phyloP scores from a whole-genome alignment of 2,797 vertebrate genomes.

The Sebastolobus alascanus region DNA sequence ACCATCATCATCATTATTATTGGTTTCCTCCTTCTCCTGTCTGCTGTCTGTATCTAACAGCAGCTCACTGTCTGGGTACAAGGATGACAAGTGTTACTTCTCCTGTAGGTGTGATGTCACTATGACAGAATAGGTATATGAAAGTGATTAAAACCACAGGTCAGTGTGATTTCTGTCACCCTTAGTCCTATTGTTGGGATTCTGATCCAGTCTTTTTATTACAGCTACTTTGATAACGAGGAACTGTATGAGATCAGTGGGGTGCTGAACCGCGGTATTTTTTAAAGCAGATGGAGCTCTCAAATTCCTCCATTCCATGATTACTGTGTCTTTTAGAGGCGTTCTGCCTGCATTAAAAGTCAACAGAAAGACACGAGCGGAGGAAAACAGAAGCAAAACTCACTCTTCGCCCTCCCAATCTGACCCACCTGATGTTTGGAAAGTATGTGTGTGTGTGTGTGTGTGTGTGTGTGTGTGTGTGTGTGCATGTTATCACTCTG shows the following conservation, averaged over 20 bases:
- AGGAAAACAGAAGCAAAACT: neutral
- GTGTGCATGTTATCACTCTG: no score
- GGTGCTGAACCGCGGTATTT: neutral
- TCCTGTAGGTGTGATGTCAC: neutral
- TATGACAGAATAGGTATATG: neutral
- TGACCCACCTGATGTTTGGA: no score
- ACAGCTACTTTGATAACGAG: neutral
- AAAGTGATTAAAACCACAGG: neutral
- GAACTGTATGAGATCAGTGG: neutral
- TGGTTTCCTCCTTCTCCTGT: constrained; percentile 35
- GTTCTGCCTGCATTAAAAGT: neutral
- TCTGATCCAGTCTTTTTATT: neutral
- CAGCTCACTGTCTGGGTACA: constrained; percentile 26
- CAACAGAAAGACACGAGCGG: neutral
- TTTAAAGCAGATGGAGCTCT: neutral
- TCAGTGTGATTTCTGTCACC: neutral
- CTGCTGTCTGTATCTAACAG: constrained; percentile 21
- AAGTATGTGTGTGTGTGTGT: no score
- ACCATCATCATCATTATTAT: constrained; percentile 38
- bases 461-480: no score
- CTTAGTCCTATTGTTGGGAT: neutral
- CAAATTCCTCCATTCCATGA: neutral
- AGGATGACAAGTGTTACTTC: neutral
- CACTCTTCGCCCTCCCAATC: no score
- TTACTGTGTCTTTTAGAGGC: neutral